A percentile compares a stretch with the other conserved stretches of the same genome.
phyloP scores from a whole-genome alignment of 2,888 invertebrate genomes.

The Abrostola tripartita region DNA sequence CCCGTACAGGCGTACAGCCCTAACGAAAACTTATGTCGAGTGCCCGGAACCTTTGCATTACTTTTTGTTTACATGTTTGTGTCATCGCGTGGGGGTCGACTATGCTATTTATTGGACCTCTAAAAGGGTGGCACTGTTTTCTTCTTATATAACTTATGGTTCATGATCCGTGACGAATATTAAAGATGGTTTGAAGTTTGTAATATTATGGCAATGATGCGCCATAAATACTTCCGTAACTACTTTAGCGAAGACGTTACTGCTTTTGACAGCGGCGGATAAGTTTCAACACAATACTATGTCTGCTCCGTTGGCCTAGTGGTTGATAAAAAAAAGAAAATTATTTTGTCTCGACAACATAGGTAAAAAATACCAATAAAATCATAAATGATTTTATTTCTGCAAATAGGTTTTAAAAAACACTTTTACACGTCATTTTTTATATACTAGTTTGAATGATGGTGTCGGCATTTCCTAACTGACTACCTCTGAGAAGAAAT shows the following conservation, averaged over 20 bases:
- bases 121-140: constrained; percentile 55
- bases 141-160: constrained; percentile 43
- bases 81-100: constrained; percentile 55
- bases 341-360: too few relatives aligned
- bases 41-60: constrained; percentile 52
- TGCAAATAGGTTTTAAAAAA: too few relatives aligned
- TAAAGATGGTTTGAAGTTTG: constrained; percentile 13
- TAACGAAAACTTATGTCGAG: constrained; percentile 72
- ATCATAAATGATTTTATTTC: too few relatives aligned
- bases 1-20: constrained; percentile 27
- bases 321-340: too few relatives aligned
- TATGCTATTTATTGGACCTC: constrained; percentile 53
- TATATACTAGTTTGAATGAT: too few relatives aligned
- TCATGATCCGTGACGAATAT: constrained; percentile 40
- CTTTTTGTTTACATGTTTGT: constrained; percentile 57
- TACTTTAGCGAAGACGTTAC: background rate
- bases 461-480: too few relatives aligned
- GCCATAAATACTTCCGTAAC: background rate
- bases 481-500: too few relatives aligned
- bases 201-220: background rate
- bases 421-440: too few relatives aligned
- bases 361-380: too few relatives aligned
- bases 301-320: too few relatives aligned
- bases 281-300: too few relatives aligned
- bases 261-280: too few relatives aligned